phyloP scores from a whole-genome alignment of 2,797 vertebrate genomes.

The Lepus townsendii region DNA sequence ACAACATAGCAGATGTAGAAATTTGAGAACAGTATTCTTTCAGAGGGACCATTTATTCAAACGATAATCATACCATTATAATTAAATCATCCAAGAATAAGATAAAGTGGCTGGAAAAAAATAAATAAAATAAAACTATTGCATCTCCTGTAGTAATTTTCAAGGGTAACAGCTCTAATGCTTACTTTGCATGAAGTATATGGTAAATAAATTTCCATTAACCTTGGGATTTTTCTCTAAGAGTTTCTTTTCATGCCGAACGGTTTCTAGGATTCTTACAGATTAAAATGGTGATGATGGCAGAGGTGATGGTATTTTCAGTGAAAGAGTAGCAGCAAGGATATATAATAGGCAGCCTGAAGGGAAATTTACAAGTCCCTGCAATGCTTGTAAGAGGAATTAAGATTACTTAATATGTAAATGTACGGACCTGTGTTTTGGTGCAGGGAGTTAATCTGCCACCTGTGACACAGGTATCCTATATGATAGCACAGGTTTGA shows the following conservation, averaged over 20 bases:
- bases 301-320: not conserved
- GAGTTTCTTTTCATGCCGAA: too few species aligned
- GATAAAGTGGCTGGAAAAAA: conserved; percentile 23
- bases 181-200: too few species aligned
- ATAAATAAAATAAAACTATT: too few species aligned
- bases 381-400: not conserved
- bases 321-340: not conserved
- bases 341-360: not conserved
- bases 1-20: not conserved
- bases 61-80: conserved; percentile 18
- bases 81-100: conserved; percentile 42
- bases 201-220: too few species aligned
- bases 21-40: not conserved
- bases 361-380: not conserved
- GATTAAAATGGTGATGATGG: too few species aligned
- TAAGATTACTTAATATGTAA: not conserved
- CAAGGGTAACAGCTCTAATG: not conserved
- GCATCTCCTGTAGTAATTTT: not conserved
- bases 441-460: too few species aligned
- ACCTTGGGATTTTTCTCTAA: too few species aligned
- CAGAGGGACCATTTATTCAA: conserved; percentile 23
- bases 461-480: too few species aligned
- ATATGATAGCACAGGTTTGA: too few species aligned
- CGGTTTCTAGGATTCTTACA: too few species aligned
- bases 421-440: too few species aligned